A percentile compares a stretch with the other conserved stretches of the same genome.
These are phyloP conservation scores for Epinephelus lanceolatus DNA, from an alignment of 2,113 vertebrate species.

Conservation along the genomic window DNA sequence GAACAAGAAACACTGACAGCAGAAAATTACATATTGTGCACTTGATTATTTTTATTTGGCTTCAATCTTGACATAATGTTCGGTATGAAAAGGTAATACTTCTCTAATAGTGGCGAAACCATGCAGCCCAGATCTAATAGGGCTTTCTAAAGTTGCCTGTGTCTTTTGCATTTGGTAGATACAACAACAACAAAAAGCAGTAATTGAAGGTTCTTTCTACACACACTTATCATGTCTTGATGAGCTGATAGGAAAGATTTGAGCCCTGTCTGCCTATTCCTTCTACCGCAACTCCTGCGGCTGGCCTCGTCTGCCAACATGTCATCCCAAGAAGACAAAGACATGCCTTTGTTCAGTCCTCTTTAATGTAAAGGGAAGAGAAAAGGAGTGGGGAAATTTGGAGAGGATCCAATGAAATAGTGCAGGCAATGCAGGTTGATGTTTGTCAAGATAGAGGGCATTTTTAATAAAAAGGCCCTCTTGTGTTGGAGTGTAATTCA, in stretches of 20 bases:
- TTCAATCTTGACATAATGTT: slow-evolving; percentile 2
- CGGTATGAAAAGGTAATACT: not conserved
- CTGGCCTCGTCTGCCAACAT: slow-evolving; percentile 68
- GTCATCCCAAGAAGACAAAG: slow-evolving; percentile 69
- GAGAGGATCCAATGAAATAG: slow-evolving; percentile 53
- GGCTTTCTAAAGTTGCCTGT: not conserved
- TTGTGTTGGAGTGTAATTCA: slow-evolving; percentile 49
- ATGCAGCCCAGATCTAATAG: not conserved
- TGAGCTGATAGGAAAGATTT: slow-evolving; percentile 47
- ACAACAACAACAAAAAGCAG: slow-evolving; percentile 28
- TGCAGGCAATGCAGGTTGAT: slow-evolving; percentile 67
- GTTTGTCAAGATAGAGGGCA: slow-evolving; percentile 69
- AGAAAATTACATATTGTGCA: too few relatives aligned
- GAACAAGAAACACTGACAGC: too few relatives aligned
- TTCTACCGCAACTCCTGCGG: slow-evolving; percentile 46
- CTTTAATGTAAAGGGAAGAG: slow-evolving; percentile 64
- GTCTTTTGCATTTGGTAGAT: slow-evolving; percentile 25
- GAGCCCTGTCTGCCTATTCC: slow-evolving; percentile 54
- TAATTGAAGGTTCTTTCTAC: slow-evolving; percentile 30
- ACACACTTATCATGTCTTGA: slow-evolving; percentile 36
- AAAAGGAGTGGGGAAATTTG: slow-evolving; percentile 51
- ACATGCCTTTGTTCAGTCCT: slow-evolving; percentile 68
- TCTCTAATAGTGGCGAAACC: slow-evolving; percentile 5
- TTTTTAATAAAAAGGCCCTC: slow-evolving; percentile 59
- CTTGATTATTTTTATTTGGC: not conserved